phyloP scores from a whole-genome alignment of 2,888 invertebrate species.

The Germaria angustata region DNA sequence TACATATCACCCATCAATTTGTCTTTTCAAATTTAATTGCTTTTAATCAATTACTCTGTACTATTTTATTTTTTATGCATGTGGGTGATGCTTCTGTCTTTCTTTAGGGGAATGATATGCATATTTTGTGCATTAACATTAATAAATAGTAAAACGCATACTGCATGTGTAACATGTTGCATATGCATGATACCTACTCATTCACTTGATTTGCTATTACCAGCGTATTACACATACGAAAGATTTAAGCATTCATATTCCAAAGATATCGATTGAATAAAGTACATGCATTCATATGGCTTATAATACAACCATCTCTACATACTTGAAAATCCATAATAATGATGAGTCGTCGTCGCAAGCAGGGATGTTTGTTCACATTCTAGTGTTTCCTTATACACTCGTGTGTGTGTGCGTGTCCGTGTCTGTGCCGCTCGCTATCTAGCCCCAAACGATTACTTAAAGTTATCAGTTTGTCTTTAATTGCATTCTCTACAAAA shows the following conservation, averaged over 20 bases:
- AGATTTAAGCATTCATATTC: neutral
- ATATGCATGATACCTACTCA: neutral
- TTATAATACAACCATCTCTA: slow-evolving; percentile 34
- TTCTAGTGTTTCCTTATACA: neutral
- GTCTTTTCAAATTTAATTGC: neutral
- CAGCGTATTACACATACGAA: neutral
- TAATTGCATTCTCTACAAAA: slow-evolving; percentile 45
- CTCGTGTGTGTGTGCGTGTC: too few species aligned
- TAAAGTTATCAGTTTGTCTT: slow-evolving; percentile 59
- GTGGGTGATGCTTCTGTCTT: slow-evolving; percentile 19
- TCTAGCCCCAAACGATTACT: slow-evolving; percentile 37
- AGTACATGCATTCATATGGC: neutral
- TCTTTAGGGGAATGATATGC: neutral
- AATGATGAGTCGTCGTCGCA: slow-evolving; percentile 10
- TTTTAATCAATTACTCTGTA: neutral
- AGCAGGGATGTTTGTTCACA: neutral
- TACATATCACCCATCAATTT: too few species aligned
- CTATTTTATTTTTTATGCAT: neutral
- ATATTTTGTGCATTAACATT: slow-evolving; percentile 33
- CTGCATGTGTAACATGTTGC: slow-evolving; percentile 23
- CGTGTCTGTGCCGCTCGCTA: too few species aligned
- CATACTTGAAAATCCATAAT: slow-evolving; percentile 36
- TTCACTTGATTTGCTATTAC: slow-evolving; percentile 20
- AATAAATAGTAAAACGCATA: neutral
- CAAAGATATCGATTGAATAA: neutral